Conservation (phyloP, 23 tunicate species). For the Trididemnum nubilum region DNA sequence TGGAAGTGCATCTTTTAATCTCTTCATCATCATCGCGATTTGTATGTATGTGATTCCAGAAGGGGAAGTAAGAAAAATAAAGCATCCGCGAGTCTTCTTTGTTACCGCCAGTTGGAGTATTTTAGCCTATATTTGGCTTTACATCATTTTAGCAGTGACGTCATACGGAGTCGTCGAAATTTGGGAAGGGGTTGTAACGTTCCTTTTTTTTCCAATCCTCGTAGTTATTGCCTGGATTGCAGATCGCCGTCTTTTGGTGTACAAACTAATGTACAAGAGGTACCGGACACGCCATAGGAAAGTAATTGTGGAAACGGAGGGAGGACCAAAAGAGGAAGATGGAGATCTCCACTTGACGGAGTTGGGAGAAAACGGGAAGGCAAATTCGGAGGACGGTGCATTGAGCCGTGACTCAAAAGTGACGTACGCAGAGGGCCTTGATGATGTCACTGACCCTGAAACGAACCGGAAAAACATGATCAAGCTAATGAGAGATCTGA, state of each 20-base stretch:
- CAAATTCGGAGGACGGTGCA: conserved; percentile 15
- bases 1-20: conserved; percentile 94
- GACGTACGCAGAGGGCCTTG: conserved; percentile 9
- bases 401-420: conserved; percentile 5
- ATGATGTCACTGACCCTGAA: conserved; percentile 68
- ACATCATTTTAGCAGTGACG: conserved; percentile 77
- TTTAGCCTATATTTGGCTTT: conserved; percentile 94
- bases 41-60: conserved; percentile 99
- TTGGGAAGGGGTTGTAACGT: conserved; percentile 93
- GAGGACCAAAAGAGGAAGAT: conserved; percentile 39
- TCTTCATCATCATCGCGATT: conserved; percentile 95
- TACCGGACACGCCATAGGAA: conserved; percentile 62
- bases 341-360: conserved; percentile 43
- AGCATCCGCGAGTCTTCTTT: conserved; percentile 97
- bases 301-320: conserved; percentile 78
- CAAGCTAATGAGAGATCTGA: conserved; percentile 72
- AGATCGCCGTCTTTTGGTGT: conserved; percentile 90
- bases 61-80: conserved; percentile 84
- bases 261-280: conserved; percentile 92
- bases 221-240: conserved; percentile 97
- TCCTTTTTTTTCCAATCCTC: conserved; percentile 91
- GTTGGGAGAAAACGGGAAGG: conserved; percentile 47
- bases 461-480: conserved; percentile 75
- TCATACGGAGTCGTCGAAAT: conserved; percentile 79
- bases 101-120: conserved; percentile 96